Percentiles rank a stretch among this genome's conserved stretches.
phyloP scores from a whole-genome alignment of 2,113 vertebrate species.

The Proterorhinus semilunaris region DNA sequence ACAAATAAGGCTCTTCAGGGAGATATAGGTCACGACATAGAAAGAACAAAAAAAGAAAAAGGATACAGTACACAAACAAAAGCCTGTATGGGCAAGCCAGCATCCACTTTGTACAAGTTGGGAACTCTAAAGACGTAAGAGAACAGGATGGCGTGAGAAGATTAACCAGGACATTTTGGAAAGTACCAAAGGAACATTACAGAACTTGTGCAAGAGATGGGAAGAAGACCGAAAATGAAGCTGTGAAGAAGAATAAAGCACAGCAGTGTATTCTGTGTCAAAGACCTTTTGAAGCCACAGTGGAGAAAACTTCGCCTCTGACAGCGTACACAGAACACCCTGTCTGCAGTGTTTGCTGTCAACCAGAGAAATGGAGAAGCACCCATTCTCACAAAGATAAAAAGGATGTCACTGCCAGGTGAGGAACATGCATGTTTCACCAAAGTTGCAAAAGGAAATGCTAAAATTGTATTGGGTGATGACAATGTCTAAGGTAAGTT shows the following conservation, averaged over 20 bases:
- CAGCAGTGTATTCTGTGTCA: conserved; percentile 46
- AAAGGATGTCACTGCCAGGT: conserved; percentile 80
- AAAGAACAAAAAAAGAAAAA: conserved; percentile 18
- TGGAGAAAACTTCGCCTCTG: conserved; percentile 50
- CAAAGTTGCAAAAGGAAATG: background rate
- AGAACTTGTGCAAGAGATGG: conserved; percentile 43
- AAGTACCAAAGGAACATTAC: conserved; percentile 63
- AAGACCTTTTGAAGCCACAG: conserved; percentile 53
- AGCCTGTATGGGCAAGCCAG: conserved; percentile 49
- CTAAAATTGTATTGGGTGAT: background rate
- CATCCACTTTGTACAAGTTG: conserved; percentile 54
- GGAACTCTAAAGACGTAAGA: conserved; percentile 68
- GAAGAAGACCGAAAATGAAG: conserved; percentile 30
- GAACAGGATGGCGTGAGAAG: conserved; percentile 56
- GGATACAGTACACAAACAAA: conserved; percentile 35
- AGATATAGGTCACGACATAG: conserved; percentile 60
- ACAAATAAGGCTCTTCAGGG: conserved; percentile 39
- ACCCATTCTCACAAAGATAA: conserved; percentile 72
- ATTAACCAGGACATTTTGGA: conserved; percentile 54
- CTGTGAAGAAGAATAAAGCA: conserved; percentile 28
- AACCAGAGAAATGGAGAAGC: conserved; percentile 72
- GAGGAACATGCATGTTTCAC: conserved; percentile 25
- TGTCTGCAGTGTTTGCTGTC: conserved; percentile 56
- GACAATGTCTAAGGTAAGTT: conserved; percentile 7
- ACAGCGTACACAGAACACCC: conserved; percentile 48